phyloP scores from a whole-genome alignment of 2,888 invertebrate species.

The Alsophila aescularia region DNA sequence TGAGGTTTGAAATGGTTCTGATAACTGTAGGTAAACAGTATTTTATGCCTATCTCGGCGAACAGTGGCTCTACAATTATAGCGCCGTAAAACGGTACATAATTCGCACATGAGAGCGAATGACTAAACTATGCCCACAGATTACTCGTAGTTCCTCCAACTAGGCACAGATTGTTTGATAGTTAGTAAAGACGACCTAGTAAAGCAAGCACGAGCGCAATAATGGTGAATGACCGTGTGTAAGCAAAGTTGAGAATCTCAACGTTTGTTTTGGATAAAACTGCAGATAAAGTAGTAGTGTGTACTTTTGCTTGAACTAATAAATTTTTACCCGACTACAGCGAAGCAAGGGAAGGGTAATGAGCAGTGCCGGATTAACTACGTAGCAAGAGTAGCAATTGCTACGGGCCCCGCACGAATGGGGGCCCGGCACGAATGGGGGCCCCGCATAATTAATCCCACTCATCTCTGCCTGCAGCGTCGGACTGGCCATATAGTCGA shows the following conservation, averaged over 20 bases:
- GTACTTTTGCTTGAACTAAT: no score
- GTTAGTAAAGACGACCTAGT: slow-evolving; percentile 22
- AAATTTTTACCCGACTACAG: no score
- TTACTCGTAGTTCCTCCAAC: not conserved
- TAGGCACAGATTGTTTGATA: slow-evolving; percentile 1
- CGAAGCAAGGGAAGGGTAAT: no score
- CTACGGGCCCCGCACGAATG: no score
- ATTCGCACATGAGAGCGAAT: slow-evolving; percentile 25
- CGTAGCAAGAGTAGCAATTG: no score
- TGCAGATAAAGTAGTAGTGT: no score
- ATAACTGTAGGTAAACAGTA: not conserved
- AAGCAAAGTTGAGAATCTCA: slow-evolving; percentile 47
- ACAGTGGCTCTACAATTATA: not conserved
- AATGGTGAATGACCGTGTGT: slow-evolving; percentile 61
- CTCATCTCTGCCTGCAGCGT: no score
- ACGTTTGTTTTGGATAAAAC: slow-evolving; percentile 15
- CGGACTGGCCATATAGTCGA: no score
- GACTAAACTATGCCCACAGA: slow-evolving; percentile 20
- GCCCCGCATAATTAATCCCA: no score
- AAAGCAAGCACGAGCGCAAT: slow-evolving; percentile 35
- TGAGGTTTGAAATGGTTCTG: no score
- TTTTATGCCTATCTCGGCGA: not conserved
- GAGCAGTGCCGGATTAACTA: no score
- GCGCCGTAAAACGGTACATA: slow-evolving; percentile 30
- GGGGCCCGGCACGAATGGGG: no score